Percentiles rank a stretch among this genome's conserved stretches.
Evolutionary conservation across 2,888 invertebrate genomes (phyloP).

Genomic region (Cheilosia scutellata): DNA sequence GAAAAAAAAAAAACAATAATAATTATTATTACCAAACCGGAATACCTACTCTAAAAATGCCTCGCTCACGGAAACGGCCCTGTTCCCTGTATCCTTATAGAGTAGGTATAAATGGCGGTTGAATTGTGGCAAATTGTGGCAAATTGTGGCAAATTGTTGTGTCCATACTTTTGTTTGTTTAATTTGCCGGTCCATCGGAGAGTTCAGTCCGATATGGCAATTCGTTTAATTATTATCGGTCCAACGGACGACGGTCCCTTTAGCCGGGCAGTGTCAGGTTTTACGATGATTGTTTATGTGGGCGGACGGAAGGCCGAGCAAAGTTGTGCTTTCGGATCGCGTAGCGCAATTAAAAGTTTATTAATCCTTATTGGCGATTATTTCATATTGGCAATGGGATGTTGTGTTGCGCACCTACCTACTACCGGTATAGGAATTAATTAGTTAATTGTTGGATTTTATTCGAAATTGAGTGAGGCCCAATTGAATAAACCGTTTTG

Average conservation of each 20-base stretch:
- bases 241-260: slow-evolving; percentile 1
- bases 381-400: slow-evolving; percentile 58
- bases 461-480: slow-evolving; percentile 58
- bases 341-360: slow-evolving; percentile 73
- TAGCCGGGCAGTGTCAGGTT: background rate
- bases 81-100: background rate
- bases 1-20: background rate
- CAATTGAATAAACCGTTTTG: slow-evolving; percentile 57
- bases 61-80: background rate
- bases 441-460: slow-evolving; percentile 70
- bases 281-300: slow-evolving; percentile 53
- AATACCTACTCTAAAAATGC: slow-evolving; percentile 30
- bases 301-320: slow-evolving; percentile 16
- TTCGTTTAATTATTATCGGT: slow-evolving; percentile 64
- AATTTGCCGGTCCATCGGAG: slow-evolving; percentile 72
- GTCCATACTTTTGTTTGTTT: slow-evolving; percentile 73
- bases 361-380: slow-evolving; percentile 69
- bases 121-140: slow-evolving; percentile 74
- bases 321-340: slow-evolving; percentile 63
- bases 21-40: slow-evolving; percentile 43
- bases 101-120: slow-evolving; percentile 42
- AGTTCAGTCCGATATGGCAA: slow-evolving; percentile 59
- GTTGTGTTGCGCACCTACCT: slow-evolving; percentile 20
- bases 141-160: slow-evolving; percentile 72
- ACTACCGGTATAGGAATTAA: slow-evolving; percentile 42